A percentile compares a stretch with the other conserved stretches of the same genome.
phyloP scores from a whole-genome alignment of 35 echinoderm and acorn worm genomes.

The Chiridota heheva region DNA sequence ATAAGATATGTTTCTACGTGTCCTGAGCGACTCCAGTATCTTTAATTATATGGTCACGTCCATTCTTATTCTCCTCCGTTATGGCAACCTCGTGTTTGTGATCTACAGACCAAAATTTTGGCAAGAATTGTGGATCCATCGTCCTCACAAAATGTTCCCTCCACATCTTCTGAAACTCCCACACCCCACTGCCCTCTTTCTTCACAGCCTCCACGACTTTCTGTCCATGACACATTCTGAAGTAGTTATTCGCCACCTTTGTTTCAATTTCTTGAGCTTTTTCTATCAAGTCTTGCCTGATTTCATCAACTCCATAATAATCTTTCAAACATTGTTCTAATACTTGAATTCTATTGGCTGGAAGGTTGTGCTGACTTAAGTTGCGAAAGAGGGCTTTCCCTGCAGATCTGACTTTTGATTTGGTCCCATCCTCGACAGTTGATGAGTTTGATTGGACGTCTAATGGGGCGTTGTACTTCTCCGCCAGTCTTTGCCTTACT shows the following conservation, averaged over 20 bases:
- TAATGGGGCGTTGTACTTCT: constrained; percentile 78
- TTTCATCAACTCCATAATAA: constrained; percentile 36
- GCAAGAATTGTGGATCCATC: constrained; percentile 78
- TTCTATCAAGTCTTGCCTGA: constrained; percentile 47
- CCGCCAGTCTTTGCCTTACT: constrained; percentile 43
- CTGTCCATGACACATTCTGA: constrained; percentile 63
- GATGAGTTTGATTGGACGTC: constrained; percentile 46
- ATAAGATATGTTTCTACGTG: too few species aligned
- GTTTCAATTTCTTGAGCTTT: constrained; percentile 53
- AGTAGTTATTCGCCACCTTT: constrained; percentile 57
- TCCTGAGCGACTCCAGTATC: too few species aligned
- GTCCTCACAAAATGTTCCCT: constrained; percentile 71
- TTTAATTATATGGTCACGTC: too few species aligned
- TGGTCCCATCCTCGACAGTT: constrained; percentile 47
- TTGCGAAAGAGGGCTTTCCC: constrained; percentile 72
- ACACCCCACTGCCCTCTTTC: constrained; percentile 43
- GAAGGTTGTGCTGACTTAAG: constrained; percentile 48
- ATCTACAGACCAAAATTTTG: constrained; percentile 89
- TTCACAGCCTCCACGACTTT: constrained; percentile 65
- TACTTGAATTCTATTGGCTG: constrained; percentile 57
- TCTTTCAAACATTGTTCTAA: constrained; percentile 44
- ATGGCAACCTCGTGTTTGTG: constrained; percentile 51
- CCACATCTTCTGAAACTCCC: constrained; percentile 88
- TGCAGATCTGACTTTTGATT: constrained; percentile 56
- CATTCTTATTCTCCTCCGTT: neutral